Evolutionary conservation across 64 coral and sea anemone genomes (phyloP).

Genomic region (Montipora cactus): DNA sequence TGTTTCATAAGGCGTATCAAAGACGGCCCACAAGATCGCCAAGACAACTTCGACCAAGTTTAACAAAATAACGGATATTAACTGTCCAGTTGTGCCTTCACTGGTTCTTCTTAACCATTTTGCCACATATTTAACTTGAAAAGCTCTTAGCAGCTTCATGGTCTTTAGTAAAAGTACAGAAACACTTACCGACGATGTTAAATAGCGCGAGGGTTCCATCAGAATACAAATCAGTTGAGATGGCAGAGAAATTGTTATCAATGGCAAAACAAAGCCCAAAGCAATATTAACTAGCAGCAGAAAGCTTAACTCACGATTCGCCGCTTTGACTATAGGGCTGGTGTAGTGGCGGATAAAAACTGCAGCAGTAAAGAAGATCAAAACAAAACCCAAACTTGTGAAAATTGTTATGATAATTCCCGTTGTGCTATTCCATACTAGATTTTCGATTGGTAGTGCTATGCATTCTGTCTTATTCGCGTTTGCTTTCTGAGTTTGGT

Average conservation of each 20-base stretch:
- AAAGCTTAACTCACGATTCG: conserved; percentile 54
- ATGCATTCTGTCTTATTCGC: conserved; percentile 54
- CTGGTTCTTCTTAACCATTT: conserved; percentile 57
- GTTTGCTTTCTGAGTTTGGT: conserved; percentile 43
- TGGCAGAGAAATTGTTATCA: conserved; percentile 33
- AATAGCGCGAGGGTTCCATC: conserved; percentile 58
- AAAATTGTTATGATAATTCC: conserved; percentile 31
- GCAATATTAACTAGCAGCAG: conserved; percentile 19
- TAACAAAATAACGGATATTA: conserved; percentile 31
- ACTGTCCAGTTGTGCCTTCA: conserved; percentile 32
- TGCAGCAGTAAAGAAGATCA: neutral
- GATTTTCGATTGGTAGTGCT: conserved; percentile 26
- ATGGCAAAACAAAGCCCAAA: conserved; percentile 30
- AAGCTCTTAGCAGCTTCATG: conserved; percentile 51
- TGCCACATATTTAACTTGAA: conserved; percentile 34
- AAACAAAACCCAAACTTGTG: conserved; percentile 26
- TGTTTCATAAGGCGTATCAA: conserved; percentile 48
- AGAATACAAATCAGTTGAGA: conserved; percentile 47
- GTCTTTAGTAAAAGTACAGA: conserved; percentile 62
- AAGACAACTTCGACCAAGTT: conserved; percentile 53
- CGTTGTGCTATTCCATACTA: conserved; percentile 51
- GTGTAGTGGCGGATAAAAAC: conserved; percentile 18
- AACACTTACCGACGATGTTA: conserved; percentile 51
- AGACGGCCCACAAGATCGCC: conserved; percentile 38
- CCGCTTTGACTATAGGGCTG: conserved; percentile 64